Percentiles rank a stretch among this genome's conserved stretches.
Evolutionary conservation across 2,888 invertebrate genomes (phyloP).

Genomic region (Eulithis prunata): DNA sequence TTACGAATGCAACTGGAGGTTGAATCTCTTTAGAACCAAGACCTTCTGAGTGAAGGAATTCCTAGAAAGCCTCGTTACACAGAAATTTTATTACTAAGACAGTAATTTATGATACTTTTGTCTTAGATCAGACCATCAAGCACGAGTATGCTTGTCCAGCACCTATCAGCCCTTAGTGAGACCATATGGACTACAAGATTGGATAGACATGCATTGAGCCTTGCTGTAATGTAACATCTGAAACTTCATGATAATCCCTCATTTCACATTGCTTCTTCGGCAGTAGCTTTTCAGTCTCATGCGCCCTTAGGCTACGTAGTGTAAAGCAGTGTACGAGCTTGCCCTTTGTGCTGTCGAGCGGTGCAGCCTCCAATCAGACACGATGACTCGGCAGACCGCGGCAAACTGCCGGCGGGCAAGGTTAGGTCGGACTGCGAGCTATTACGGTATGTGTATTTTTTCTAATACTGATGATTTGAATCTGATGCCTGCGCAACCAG

Average conservation of each 20-base stretch:
- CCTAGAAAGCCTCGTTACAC: neutral
- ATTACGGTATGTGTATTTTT: neutral
- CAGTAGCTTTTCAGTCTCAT: neutral
- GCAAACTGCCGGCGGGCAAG: constrained; percentile 36
- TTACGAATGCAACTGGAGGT: neutral
- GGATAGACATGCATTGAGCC: too few relatives aligned
- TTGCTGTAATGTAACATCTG: neutral
- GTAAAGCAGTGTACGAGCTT: constrained; percentile 12
- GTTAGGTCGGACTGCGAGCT: constrained; percentile 4
- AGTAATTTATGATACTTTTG: too few relatives aligned
- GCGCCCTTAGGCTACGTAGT: constrained; percentile 8
- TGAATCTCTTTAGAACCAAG: too few relatives aligned
- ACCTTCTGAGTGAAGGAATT: neutral
- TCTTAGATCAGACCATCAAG: too few relatives aligned
- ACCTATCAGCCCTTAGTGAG: too few relatives aligned
- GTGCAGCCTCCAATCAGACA: constrained; percentile 45
- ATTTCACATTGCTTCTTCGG: constrained; percentile 7
- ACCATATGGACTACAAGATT: too few relatives aligned
- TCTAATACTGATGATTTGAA: too few relatives aligned
- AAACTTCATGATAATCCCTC: constrained; percentile 5
- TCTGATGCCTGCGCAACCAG: too few relatives aligned
- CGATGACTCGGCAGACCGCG: constrained; percentile 42
- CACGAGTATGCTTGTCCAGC: too few relatives aligned
- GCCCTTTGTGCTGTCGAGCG: constrained; percentile 23
- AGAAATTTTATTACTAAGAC: too few relatives aligned